Base-by-base conservation (phyloP, 2,113 vertebrate genomes). In the Pangasianodon gigas region DNA sequence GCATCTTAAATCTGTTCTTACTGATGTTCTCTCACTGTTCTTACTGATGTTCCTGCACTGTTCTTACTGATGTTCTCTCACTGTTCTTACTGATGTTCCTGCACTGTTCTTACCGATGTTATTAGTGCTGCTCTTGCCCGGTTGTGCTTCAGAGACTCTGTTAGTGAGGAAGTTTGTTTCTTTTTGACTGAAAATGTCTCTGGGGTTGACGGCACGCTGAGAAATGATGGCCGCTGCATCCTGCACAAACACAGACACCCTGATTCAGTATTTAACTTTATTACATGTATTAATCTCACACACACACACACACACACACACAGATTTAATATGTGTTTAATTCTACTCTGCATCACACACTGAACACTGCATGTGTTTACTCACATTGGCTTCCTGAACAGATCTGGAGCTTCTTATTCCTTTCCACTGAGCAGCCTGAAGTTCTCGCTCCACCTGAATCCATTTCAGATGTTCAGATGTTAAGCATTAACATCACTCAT, bases 121-220 rank as follows among this genome's bases (percentile, higher is more conserved):
- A 1, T 48, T 1, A 84, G 44, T 32, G 71, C 26, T 48, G 26
- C 21, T 69, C 90, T 93, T 93, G 98, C 98, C 98, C 56, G 96
- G 96, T 91, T 95, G 96, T 13, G 93, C 41, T 2, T 89, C 91
- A 46, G 91, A 24, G 0, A 91, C 1, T 71, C 44, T 79, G 0
- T 81, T 3, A 0, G 58, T 92, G 0, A 96, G 93, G n/a, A 92
- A 84, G 0, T 94, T 95, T 91, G 93, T 95, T 94, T 98, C 97
- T 92, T 89, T 96, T 90, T 98, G 96, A 88, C 92, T 96, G 94
- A 99, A 99, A 69, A 98, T 92, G 51, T 99, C 97, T 0, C 97
- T 95, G 3, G 98, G 97, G 86, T 98, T 97, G 56, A 95, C 88
- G 0, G 96, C 89, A 21, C 96, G 94, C 94, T 97, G 97, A 0